A percentile compares a stretch with the other conserved stretches of the same genome.
phyloP scores from a whole-genome alignment of 1,140 invertebrate genomes.

The Aphelenchoides avenae region DNA sequence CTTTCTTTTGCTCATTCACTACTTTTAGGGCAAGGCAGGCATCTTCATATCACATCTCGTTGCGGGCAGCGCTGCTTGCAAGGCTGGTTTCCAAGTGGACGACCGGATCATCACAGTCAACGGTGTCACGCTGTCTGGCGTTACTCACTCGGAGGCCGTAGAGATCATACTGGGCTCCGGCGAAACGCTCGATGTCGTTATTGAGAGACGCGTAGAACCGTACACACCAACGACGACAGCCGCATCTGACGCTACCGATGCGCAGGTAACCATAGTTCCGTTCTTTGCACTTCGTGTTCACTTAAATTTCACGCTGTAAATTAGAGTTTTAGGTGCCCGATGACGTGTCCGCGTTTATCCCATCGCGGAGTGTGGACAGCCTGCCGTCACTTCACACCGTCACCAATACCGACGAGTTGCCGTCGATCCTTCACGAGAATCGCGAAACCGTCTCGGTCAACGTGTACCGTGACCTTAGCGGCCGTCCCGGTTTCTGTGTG shows the following conservation, averaged over 20 bases:
- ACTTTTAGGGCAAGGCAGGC: slow-evolving; percentile 55
- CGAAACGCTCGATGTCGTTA: slow-evolving; percentile 20
- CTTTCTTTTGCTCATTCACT: slow-evolving; percentile 11
- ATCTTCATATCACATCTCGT: slow-evolving; percentile 73
- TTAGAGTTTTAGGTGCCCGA: background rate
- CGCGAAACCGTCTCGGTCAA: no score
- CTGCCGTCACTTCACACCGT: background rate
- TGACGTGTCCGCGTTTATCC: background rate
- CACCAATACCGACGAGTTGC: slow-evolving; percentile 16
- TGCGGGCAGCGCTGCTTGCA: slow-evolving; percentile 78
- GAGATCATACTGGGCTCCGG: slow-evolving; percentile 32
- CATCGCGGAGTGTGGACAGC: background rate
- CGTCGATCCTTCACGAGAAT: no score
- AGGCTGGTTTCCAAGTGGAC: slow-evolving; percentile 71
- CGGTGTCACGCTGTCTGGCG: slow-evolving; percentile 17
- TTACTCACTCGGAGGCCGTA: slow-evolving; percentile 36
- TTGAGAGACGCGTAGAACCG: slow-evolving; percentile 22
- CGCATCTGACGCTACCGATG: background rate
- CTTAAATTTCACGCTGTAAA: background rate
- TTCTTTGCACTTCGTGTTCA: background rate
- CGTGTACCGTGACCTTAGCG: slow-evolving; percentile 13
- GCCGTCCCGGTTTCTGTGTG: slow-evolving; percentile 22
- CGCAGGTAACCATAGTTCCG: background rate
- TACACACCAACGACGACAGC: background rate
- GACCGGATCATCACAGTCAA: slow-evolving; percentile 57